phyloP scores from a whole-genome alignment of 1,140 invertebrate genomes.

The Drosophila lacertosa region DNA sequence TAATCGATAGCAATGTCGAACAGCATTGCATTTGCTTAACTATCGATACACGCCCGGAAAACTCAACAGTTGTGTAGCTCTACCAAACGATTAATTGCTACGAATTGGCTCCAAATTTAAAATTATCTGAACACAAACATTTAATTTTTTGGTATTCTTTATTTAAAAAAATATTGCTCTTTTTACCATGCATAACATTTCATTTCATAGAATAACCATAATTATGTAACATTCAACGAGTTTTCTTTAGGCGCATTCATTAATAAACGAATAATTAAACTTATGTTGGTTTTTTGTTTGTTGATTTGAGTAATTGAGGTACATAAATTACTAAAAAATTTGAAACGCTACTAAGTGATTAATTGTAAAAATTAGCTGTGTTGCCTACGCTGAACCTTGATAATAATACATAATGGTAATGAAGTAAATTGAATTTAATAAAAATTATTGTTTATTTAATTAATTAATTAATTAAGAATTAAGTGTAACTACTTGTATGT shows the following conservation, averaged over 20 bases:
- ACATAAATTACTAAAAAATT: conserved; percentile 36
- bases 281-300: conserved; percentile 33
- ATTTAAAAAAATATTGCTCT: conserved; percentile 82
- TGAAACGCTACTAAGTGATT: conserved; percentile 55
- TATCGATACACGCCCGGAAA: neutral
- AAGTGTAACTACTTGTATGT: conserved; percentile 69
- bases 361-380: conserved; percentile 40
- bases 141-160: conserved; percentile 48
- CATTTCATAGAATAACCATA: conserved; percentile 62
- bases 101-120: neutral
- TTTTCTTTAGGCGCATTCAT: conserved; percentile 46
- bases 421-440: conserved; percentile 54
- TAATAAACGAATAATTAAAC: conserved; percentile 51
- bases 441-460: conserved; percentile 54
- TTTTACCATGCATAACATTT: conserved; percentile 72
- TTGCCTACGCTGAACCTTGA: conserved; percentile 38
- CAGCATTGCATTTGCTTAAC: neutral
- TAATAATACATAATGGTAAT: conserved; percentile 77
- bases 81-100: neutral
- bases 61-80: conserved; percentile 1
- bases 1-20: neutral
- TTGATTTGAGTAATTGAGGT: conserved; percentile 36
- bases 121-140: neutral
- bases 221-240: conserved; percentile 69
- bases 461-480: conserved; percentile 53